Conservation (phyloP, 2,797 vertebrate species). For the Cichlasoma orientale region DNA sequence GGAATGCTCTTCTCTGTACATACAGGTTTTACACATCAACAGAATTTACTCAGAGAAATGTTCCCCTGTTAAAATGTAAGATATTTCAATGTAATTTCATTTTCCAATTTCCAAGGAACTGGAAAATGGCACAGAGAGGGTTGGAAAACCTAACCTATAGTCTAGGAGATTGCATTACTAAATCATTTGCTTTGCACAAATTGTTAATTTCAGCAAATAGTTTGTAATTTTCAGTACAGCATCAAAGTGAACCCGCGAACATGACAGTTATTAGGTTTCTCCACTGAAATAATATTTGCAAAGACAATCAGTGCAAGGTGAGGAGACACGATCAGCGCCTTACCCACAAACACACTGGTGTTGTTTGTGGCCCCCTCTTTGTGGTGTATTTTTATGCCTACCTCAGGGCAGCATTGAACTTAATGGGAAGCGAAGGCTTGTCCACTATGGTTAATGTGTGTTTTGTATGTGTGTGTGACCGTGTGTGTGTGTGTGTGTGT, state of each 20-base stretch:
- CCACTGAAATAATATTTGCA: conserved; percentile 20
- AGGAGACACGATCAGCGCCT: neutral
- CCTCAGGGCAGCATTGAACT: conserved; percentile 71
- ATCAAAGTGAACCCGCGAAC: neutral
- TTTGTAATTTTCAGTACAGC: neutral
- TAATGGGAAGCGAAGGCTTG: conserved; percentile 79
- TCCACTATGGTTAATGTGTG: conserved; percentile 74
- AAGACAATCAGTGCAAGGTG: conserved; percentile 1
- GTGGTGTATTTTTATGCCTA: conserved; percentile 70
- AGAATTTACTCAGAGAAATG: neutral
- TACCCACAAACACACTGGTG: conserved; percentile 18
- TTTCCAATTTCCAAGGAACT: neutral
- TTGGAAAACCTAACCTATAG: neutral
- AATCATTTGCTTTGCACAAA: neutral
- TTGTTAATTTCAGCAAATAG: conserved; percentile 1
- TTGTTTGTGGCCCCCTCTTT: conserved; percentile 45
- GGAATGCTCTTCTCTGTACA: neutral
- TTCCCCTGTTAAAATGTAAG: neutral
- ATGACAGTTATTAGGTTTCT: neutral
- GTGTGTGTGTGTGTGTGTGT: neutral
- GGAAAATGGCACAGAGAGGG: neutral
- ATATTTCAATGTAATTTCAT: neutral
- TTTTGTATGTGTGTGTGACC: conserved; percentile 1
- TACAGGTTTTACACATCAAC: neutral
- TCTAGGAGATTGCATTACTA: conserved; percentile 19